Conservation (phyloP, 1,140 invertebrate species). For the Drosophila pectinifera region DNA sequence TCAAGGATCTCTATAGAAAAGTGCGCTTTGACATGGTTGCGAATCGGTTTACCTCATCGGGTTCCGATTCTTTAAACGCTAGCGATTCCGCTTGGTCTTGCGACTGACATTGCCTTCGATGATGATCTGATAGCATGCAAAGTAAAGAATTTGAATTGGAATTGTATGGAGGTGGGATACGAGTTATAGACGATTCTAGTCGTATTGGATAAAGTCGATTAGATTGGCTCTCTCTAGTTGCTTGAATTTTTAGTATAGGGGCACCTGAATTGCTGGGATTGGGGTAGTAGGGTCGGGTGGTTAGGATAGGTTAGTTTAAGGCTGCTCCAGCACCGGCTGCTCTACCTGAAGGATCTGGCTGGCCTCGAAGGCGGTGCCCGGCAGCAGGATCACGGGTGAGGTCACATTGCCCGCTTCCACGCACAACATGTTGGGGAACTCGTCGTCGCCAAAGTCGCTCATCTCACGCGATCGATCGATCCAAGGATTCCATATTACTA, state of each 20-base stretch:
- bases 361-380: conserved; percentile 88
- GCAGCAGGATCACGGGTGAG: conserved; percentile 92
- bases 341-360: conserved; percentile 84
- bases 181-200: background rate
- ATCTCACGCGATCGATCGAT: conserved; percentile 95
- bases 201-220: background rate
- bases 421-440: conserved; percentile 97
- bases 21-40: conserved; percentile 45
- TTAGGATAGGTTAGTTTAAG: conserved; percentile 28
- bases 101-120: conserved; percentile 85
- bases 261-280: conserved; percentile 60
- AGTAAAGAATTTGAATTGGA: conserved; percentile 36
- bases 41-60: conserved; percentile 84
- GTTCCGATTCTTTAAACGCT: conserved; percentile 85
- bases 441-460: conserved; percentile 96
- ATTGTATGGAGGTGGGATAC: conserved; percentile 17
- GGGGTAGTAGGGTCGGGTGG: conserved; percentile 20
- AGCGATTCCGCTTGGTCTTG: conserved; percentile 84
- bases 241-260: conserved; percentile 16
- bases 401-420: conserved; percentile 96
- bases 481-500: conserved; percentile 98
- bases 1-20: conserved; percentile 25
- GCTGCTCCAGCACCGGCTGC: conserved; percentile 8
- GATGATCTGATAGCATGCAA: conserved; percentile 71
- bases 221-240: background rate